Evolutionary conservation across 2,888 invertebrate species (phyloP).

Genomic region (Pheosia tremula): DNA sequence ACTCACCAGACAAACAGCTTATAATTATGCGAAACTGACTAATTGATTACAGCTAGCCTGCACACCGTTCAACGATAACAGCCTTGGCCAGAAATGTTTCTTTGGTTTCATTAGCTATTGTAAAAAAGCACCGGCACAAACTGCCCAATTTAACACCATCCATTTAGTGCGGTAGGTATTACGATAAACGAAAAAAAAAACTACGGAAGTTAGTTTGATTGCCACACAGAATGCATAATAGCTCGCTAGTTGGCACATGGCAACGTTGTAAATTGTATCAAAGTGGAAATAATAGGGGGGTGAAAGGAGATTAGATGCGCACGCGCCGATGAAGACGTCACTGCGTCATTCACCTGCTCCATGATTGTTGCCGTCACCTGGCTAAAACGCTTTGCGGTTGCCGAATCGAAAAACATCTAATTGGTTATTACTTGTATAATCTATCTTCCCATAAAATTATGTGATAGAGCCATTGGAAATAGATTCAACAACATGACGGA

Average conservation of each 20-base stretch:
- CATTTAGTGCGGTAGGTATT: conserved; percentile 51
- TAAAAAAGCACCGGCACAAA: conserved; percentile 56
- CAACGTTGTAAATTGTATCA: conserved; percentile 52
- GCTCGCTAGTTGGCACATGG: conserved; percentile 40
- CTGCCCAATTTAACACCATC: conserved; percentile 71
- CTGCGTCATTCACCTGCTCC: conserved; percentile 62
- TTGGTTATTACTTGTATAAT: conserved; percentile 23
- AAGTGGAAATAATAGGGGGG: conserved; percentile 54
- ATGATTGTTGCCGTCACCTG: conserved; percentile 57
- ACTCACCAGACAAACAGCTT: conserved; percentile 8
- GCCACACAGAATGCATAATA: conserved; percentile 57
- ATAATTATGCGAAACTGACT: conserved; percentile 29
- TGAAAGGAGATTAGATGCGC: conserved; percentile 68
- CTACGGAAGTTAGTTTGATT: conserved; percentile 62
- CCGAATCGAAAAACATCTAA: conserved; percentile 34
- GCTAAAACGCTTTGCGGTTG: conserved; percentile 50
- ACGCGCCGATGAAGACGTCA: conserved; percentile 73
- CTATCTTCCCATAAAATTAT: not conserved
- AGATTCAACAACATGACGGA: not conserved
- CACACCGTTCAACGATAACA: conserved; percentile 19
- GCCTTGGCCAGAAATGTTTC: conserved; percentile 36
- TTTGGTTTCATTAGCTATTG: conserved; percentile 13
- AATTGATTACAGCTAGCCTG: conserved; percentile 25
- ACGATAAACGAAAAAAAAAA: conserved; percentile 47
- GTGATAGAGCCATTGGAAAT: not conserved